Evolutionary conservation across 1,140 invertebrate species (phyloP), one percentile per base, ranked within the genome.

Genomic region (Oedothorax gibbosus): DNA sequence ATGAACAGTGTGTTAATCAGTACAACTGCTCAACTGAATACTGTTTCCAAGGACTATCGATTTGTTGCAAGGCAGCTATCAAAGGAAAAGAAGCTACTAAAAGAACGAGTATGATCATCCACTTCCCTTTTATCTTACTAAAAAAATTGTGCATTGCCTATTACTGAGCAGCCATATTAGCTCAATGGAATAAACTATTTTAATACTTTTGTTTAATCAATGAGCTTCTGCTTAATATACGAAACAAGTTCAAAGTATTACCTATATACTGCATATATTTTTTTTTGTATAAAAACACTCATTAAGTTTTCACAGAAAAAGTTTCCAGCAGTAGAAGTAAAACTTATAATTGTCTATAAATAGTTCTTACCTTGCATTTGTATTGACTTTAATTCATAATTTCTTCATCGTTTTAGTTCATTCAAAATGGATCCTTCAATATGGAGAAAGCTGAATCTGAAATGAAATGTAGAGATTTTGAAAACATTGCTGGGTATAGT

Each of bases 41-140:
- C 92, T 86, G 95, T 97, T 85, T 99, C 97, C 0, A 92, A 94
- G 53, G 97, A 99, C 90, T 98, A 99, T 91, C 93, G 98, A 87
- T 97, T 97, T 89, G 95, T 99, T 0, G 94, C 97, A 9, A 93
- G 93, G 69, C 90, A 91, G 68, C 89, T 93, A 21, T 88, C 91
- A 10, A 88, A 91, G 68, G 92, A 93, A 88, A 98, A 98, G 90
- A 95, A 95, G 89, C 89, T 93, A 76, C 91, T 98, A 3, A 98
- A 98, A 92, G 81, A 88, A 73, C 88, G 89, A 56, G 86, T 85
- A 75, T 76, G 64, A 56, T 4, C 5, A 5, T 35, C 35, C 1
- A 57, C 10, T 20, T 80, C 51, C 7, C n/a, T 78, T 79, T 66
- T 21, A 60, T 21, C 49, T 35, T 35, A 60, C 11, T 11, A 21